phyloP scores from a whole-genome alignment of 2,888 invertebrate genomes.

The Hirtodrosophila alboralis region DNA sequence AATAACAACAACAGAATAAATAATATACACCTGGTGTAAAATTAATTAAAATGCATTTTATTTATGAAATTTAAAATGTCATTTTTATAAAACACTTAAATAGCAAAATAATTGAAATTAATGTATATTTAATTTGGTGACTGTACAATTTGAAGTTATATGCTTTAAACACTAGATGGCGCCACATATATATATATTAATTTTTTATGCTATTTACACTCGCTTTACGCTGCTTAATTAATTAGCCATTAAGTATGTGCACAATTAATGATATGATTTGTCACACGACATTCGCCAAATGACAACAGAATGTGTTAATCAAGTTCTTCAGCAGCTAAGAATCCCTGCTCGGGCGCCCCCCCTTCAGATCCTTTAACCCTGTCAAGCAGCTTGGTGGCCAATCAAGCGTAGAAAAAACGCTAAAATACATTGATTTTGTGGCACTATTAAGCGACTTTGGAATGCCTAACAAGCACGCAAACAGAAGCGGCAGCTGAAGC shows the following conservation, averaged over 20 bases:
- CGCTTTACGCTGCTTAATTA: slow-evolving; percentile 54
- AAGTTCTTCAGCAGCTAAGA: slow-evolving; percentile 36
- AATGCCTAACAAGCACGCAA: slow-evolving; percentile 70
- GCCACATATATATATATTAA: background rate
- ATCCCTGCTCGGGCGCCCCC: slow-evolving; percentile 1
- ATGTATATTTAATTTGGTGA: slow-evolving; percentile 74
- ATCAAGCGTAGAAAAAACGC: slow-evolving; percentile 67
- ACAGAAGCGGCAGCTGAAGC: slow-evolving; percentile 6
- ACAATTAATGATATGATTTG: slow-evolving; percentile 78
- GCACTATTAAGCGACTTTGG: slow-evolving; percentile 69
- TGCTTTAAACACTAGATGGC: slow-evolving; percentile 37
- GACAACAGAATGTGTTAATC: slow-evolving; percentile 62
- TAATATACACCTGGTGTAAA: slow-evolving; percentile 48
- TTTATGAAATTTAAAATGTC: slow-evolving; percentile 71
- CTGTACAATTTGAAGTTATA: slow-evolving; percentile 8
- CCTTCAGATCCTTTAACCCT: too few species aligned
- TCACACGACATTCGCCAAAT: slow-evolving; percentile 48
- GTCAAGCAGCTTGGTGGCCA: slow-evolving; percentile 22
- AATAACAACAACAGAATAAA: slow-evolving; percentile 1
- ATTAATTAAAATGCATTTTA: slow-evolving; percentile 78
- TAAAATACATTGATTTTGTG: slow-evolving; percentile 79
- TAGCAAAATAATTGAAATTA: slow-evolving; percentile 71
- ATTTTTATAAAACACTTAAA: slow-evolving; percentile 43
- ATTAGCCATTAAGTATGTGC: slow-evolving; percentile 72
- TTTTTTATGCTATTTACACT: background rate